Evolutionary conservation across 1,140 invertebrate species (phyloP).

Genomic region (Lepidostoma basale): DNA sequence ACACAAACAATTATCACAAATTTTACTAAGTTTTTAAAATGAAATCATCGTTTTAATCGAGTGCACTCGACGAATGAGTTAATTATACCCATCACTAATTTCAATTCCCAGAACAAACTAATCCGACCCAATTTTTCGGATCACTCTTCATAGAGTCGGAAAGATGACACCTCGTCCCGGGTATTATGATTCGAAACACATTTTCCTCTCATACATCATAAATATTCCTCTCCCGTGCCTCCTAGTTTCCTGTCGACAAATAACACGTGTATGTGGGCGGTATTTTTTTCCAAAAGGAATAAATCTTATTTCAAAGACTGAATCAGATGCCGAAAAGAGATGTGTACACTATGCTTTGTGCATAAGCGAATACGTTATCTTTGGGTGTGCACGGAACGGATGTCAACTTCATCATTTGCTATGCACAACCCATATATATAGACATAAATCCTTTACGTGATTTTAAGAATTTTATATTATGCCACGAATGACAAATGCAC

Average conservation of each 20-base stretch:
- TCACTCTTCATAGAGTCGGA: slow-evolving; percentile 42
- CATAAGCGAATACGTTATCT: neutral
- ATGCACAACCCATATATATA: too few species aligned
- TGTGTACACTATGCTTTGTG: neutral
- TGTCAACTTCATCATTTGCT: too few species aligned
- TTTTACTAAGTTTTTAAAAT: too few species aligned
- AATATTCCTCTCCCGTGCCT: slow-evolving; percentile 13
- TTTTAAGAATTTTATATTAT: too few species aligned
- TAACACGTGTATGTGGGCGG: slow-evolving; percentile 5
- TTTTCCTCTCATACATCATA: slow-evolving; percentile 33
- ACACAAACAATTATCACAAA: too few species aligned
- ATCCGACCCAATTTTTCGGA: slow-evolving; percentile 44
- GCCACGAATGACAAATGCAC: too few species aligned
- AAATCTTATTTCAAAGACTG: slow-evolving; percentile 41
- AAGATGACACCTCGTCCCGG: slow-evolving; percentile 39
- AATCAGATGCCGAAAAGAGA: slow-evolving; percentile 13
- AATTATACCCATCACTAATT: too few species aligned
- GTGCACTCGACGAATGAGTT: too few species aligned
- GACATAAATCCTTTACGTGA: too few species aligned
- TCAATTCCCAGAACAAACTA: slow-evolving; percentile 38
- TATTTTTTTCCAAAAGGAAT: slow-evolving; percentile 18
- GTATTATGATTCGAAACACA: slow-evolving; percentile 45
- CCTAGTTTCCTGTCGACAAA: slow-evolving; percentile 23
- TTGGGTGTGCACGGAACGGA: too few species aligned
- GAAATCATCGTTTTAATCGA: too few species aligned